Conservation (phyloP, 1,140 invertebrate genomes). For the Steinernema feltiae region DNA sequence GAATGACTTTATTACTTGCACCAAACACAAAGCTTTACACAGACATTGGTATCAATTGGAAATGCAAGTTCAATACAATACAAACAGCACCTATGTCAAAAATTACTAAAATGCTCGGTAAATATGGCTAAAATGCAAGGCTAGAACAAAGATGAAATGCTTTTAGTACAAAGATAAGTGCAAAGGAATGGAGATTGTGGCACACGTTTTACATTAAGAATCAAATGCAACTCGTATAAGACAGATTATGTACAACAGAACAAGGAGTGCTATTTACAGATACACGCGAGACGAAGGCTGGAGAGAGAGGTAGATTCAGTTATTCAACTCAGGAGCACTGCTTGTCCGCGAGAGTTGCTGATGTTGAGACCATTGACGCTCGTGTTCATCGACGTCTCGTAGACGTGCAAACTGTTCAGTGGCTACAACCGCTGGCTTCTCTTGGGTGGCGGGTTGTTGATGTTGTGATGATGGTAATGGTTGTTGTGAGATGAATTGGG, state of each 20-base stretch:
- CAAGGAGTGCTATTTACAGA: not conserved
- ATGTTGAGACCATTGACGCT: conserved; percentile 35
- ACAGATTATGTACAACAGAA: not conserved
- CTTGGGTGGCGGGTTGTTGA: not conserved
- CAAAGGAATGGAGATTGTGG: not conserved
- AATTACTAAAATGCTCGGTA: not conserved
- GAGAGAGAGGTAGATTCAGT: not conserved
- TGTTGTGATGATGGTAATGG: conserved; percentile 5
- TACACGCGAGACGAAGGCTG: not conserved
- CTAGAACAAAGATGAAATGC: too few species aligned
- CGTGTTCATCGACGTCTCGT: conserved; percentile 38
- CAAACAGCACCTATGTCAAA: too few species aligned
- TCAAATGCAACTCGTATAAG: conserved; percentile 4
- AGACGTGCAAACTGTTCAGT: conserved; percentile 39
- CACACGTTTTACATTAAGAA: not conserved
- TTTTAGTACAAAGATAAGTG: too few species aligned
- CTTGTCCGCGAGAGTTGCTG: conserved; percentile 32
- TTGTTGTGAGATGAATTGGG: conserved; percentile 8
- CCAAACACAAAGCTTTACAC: too few species aligned
- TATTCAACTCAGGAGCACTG: conserved; percentile 33
- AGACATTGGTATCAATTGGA: too few species aligned
- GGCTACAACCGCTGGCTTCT: not conserved
- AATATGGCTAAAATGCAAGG: too few species aligned
- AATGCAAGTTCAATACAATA: too few species aligned
- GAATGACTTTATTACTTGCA: too few species aligned